Evolutionary conservation across 2,797 vertebrate species (phyloP), one percentile per base, ranked within the genome.

Genomic region (Oryzias dopingdopingensis): DNA sequence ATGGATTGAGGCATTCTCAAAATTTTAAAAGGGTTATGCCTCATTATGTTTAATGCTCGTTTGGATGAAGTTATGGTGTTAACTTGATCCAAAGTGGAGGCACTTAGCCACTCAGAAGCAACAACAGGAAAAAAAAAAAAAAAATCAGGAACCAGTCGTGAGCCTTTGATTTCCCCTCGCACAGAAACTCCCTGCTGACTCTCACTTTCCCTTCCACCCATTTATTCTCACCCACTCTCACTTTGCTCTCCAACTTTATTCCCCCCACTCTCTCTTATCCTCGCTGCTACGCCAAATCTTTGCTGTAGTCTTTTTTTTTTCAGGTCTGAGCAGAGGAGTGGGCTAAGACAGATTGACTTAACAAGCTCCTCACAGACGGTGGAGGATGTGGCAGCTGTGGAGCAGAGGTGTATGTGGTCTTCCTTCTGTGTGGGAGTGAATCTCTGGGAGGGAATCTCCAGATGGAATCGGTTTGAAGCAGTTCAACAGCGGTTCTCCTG

Each of bases 401-500:
- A 73, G 63, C 63, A 64, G 73, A 61, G 74, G 79, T 73, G 81
- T 77, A 80, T 85, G 75, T 77, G 67, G 60, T 76, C 65, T 71
- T 74, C 72, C 69, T 65, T 61, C 78, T 78, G 79, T 80, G 80
- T 74, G 85, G 86, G 85, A 87, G 66, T 76, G 73, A 83, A 79
- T 89, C 85, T 86, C 85, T 76, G 69, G 67, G 85, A 86, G 80
- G 70, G 67, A 79, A 70, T 43, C 80, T 90, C 86, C 88, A 91
- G 89, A 90, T 91, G 88, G 89, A 80, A 84, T 79, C 50, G 15
- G 88, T 86, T 88, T 88, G 81, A 88, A 84, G 79, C 82, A 56
- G 65, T 79, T 85, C 83, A 85, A 77, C 80, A 64, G 62, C 59
- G 66, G 69, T 84, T 86, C 60, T 66, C 64, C 50, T 52, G 59